These are phyloP conservation scores for Spodoptera litura DNA, from an alignment of 1,140 invertebrate genomes.

Conservation along the genomic window DNA sequence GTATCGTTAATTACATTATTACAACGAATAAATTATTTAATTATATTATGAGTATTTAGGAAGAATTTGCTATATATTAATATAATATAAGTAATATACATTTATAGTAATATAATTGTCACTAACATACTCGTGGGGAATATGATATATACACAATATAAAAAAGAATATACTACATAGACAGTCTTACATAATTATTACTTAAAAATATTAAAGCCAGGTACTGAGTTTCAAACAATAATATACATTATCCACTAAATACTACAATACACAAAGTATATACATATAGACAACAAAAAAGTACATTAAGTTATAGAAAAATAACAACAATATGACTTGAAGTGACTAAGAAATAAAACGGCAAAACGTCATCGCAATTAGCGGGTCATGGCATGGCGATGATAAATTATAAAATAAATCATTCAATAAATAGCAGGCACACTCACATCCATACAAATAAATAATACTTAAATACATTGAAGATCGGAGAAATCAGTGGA, in stretches of 20 bases:
- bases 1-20: conserved; percentile 35
- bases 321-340: conserved; percentile 5
- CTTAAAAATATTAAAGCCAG: conserved; percentile 39
- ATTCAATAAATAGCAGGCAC: conserved; percentile 64
- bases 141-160: background rate
- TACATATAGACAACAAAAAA: conserved; percentile 19
- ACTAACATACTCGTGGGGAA: conserved; percentile 31
- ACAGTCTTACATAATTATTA: conserved; percentile 36
- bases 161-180: conserved; percentile 19
- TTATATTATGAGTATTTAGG: conserved; percentile 37
- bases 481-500: conserved; percentile 72
- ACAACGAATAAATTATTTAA: conserved; percentile 12
- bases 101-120: background rate
- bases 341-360: conserved; percentile 32
- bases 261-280: conserved; percentile 27
- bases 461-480: conserved; percentile 57
- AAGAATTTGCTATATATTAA: conserved; percentile 2
- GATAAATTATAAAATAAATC: conserved; percentile 68
- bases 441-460: conserved; percentile 60
- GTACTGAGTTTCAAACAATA: conserved; percentile 33
- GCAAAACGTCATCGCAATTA: conserved; percentile 34
- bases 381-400: conserved; percentile 24
- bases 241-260: conserved; percentile 28
- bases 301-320: background rate
- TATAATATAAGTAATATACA: background rate